phyloP scores from a whole-genome alignment of 1,140 invertebrate genomes.

The Meloidogyne chitwoodi region DNA sequence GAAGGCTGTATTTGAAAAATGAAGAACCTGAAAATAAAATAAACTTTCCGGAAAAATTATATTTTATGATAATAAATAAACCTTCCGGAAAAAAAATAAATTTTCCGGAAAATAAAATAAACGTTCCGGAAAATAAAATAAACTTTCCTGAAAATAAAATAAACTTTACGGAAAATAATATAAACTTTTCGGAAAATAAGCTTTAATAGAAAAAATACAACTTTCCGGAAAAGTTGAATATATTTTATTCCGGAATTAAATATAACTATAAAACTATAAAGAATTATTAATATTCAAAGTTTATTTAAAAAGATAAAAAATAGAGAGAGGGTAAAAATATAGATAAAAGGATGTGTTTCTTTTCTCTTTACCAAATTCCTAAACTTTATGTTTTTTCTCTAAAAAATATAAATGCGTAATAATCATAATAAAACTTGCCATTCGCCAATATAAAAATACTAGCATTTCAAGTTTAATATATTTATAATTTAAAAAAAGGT shows the following conservation, averaged over 20 bases:
- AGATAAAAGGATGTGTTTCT: background rate
- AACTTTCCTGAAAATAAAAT: background rate
- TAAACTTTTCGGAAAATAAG: background rate
- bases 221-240: too few relatives aligned
- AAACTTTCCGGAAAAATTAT: background rate
- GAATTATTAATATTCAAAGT: too few relatives aligned
- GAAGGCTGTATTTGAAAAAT: background rate
- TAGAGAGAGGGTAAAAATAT: too few relatives aligned
- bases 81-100: too few relatives aligned
- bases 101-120: background rate
- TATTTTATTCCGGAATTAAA: too few relatives aligned
- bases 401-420: background rate
- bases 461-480: background rate
- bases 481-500: background rate
- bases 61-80: background rate
- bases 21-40: background rate
- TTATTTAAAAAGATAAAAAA: too few relatives aligned
- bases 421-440: background rate
- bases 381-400: background rate
- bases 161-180: background rate
- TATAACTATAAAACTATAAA: too few relatives aligned
- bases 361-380: too few relatives aligned
- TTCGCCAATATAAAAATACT: background rate
- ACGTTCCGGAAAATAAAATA: too few relatives aligned
- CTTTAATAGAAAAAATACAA: too few relatives aligned